Evolutionary conservation across 1,140 invertebrate genomes (phyloP), one percentile per base, ranked within the genome.

Genomic region (Ceratina australensis): DNA sequence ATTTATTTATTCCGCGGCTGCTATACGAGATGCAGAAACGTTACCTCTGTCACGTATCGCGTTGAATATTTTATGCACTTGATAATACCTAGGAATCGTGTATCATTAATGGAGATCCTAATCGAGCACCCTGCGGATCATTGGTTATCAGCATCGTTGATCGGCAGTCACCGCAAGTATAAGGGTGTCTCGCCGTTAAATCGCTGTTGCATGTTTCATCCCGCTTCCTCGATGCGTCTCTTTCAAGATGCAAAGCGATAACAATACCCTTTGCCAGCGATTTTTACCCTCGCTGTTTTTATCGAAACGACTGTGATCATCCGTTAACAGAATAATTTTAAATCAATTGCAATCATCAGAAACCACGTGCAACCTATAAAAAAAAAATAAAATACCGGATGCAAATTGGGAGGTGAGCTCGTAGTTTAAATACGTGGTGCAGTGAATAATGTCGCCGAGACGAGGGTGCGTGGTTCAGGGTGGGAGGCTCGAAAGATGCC

Each of bases 401-500:
- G 56, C 74, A 69, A 76, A 76, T 76, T 76, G 74, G 65, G 52
- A 69, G 52, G 65, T 65, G n/a, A 24, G 47, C 56, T 52, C 56
- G 33, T 42, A 5, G 74, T 69, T 76, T 60, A 69, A 76, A 76
- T 59, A 42, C 47, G 54, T 20, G 49, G 66, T 24, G 57, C 57
- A 26, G 8, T 47, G 74, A 71, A 77, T 77, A 77, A 77, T 59
- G 66, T 61, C 66, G 26, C 47, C 66, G 57, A n/a, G 28, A 22
- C 10, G 47, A 61, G 66, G 47, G 33, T 54, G 66, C 49, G 24
- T 47, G 26, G 42, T 47, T 3, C 16, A 26, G 20, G 69, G 42
- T n/a, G 42, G 20, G 28, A 33, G 66, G n/a, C 18, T 77, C 26
- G 20, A 77, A 77, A 77, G 74, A 77, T 71, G 74, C 73, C 73